A percentile compares a stretch with the other conserved stretches of the same genome.
Conservation (phyloP, 2,888 invertebrate species). For the Abscondita cerata region DNA sequence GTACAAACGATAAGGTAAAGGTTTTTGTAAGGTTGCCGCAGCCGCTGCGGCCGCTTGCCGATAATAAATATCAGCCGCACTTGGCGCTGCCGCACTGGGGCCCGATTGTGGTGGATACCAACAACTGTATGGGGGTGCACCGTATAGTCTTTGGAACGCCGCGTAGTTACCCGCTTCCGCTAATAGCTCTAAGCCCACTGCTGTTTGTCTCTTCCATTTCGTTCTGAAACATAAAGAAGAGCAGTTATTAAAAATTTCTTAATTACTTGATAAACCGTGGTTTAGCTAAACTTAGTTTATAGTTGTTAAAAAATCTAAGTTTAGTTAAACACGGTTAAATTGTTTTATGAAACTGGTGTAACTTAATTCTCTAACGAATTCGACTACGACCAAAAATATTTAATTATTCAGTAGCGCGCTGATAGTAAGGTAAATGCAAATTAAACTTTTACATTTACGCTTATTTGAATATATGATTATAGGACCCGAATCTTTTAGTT, state of each 20-base stretch:
- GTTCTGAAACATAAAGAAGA: slow-evolving; percentile 79
- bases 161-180: slow-evolving; percentile 98
- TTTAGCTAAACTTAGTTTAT: too few relatives aligned
- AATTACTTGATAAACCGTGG: too few relatives aligned
- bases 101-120: slow-evolving; percentile 67
- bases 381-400: too few relatives aligned
- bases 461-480: slow-evolving; percentile 7
- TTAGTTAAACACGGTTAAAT: too few relatives aligned
- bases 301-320: too few relatives aligned
- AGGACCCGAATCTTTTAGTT: background rate
- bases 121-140: slow-evolving; percentile 74
- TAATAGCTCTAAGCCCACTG: slow-evolving; percentile 94
- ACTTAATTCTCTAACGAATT: too few relatives aligned
- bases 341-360: too few relatives aligned
- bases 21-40: slow-evolving; percentile 83
- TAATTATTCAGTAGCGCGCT: too few relatives aligned
- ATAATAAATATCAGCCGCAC: slow-evolving; percentile 81
- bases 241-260: too few relatives aligned
- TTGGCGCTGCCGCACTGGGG: slow-evolving; percentile 65
- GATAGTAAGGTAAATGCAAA: too few relatives aligned
- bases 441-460: too few relatives aligned
- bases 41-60: slow-evolving; percentile 80
- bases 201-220: slow-evolving; percentile 99
- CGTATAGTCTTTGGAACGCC: slow-evolving; percentile 95
- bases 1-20: slow-evolving; percentile 79